These are phyloP conservation scores for Ailurus styani DNA, from an alignment of 2,113 vertebrate genomes.

Conservation along the genomic window DNA sequence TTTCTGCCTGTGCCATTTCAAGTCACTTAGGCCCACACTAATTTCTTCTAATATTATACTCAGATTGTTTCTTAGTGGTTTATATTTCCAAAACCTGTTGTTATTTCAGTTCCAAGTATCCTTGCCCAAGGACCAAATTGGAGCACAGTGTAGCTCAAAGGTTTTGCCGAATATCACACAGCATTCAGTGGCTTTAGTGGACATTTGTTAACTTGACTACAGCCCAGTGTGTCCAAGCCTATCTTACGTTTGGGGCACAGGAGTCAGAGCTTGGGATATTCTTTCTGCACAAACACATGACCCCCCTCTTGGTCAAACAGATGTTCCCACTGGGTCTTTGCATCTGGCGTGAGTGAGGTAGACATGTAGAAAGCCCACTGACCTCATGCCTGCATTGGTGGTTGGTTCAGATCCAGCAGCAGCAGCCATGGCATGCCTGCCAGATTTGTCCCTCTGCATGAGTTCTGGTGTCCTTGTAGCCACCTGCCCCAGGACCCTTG, in stretches of 20 bases:
- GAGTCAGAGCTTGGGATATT: neutral
- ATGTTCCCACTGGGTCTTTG: neutral
- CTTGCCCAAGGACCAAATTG: neutral
- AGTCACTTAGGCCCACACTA: neutral
- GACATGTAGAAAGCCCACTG: neutral
- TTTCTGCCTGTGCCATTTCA: neutral
- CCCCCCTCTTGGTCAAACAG: neutral
- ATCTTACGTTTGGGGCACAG: neutral
- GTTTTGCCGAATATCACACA: neutral
- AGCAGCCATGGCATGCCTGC: fast-evolving
- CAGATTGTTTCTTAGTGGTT: neutral
- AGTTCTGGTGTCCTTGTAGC: fast-evolving
- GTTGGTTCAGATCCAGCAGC: neutral
- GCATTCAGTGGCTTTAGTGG: neutral
- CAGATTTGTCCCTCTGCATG: neutral
- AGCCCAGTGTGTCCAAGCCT: neutral
- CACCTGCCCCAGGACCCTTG: neutral
- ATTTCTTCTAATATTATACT: neutral
- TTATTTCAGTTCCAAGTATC: neutral
- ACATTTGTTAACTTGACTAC: neutral
- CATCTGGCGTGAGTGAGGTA: too few relatives aligned
- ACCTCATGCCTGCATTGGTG: neutral
- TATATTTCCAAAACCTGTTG: neutral
- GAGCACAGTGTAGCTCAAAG: neutral
- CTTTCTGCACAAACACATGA: neutral